Evolutionary conservation across 2,797 vertebrate genomes (phyloP), one percentile per base, ranked within the genome.

Genomic region (Myotis daubentonii): DNA sequence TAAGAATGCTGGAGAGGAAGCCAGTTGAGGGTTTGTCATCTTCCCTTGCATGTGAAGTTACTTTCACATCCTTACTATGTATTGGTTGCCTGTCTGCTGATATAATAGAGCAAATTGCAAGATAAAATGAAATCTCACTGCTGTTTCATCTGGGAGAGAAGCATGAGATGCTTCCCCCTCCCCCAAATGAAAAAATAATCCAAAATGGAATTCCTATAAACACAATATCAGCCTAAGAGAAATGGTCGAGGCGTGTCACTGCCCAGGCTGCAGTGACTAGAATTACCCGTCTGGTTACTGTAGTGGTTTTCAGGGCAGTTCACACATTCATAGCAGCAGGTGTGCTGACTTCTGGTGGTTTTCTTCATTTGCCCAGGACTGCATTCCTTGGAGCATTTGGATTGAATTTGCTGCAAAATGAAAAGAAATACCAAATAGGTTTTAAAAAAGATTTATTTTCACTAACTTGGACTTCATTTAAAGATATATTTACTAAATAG

Each of bases 271-370:
- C 0, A 75, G 19, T 76, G 78, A 25, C 1, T 38, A 44, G 87
- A 49, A 91, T 98, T 97, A 98, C 99, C 99, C 98, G 98, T 98
- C 93, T 91, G 74, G 66, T 99, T 99, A 86, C 98, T 99, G 96
- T 98, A 99, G 81, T 99, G 98, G 96, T 99, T 99, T 97, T 99
- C 98, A 1, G 99, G 98, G 62, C 99, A 99, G 96, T 98, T 98
- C 90, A 98, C 97, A 94, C 99, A 99, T 79, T 99, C 98, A 53
- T 99, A 99, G 96, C 99, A 99, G 89, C 99, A 99, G 8, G 98
- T 99, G 90, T 99, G 99, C 62, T 98, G 98, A 87, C 99, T 99
- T 93, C 98, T 98, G 1, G 98, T 98, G 41, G 98, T 98, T 97
- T 99, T 99, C 97, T 99, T 99, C 97, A 99, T 98, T 97, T 99